Evolutionary conservation across 2,888 invertebrate species (phyloP).

Genomic region (Cordilura impudica): DNA sequence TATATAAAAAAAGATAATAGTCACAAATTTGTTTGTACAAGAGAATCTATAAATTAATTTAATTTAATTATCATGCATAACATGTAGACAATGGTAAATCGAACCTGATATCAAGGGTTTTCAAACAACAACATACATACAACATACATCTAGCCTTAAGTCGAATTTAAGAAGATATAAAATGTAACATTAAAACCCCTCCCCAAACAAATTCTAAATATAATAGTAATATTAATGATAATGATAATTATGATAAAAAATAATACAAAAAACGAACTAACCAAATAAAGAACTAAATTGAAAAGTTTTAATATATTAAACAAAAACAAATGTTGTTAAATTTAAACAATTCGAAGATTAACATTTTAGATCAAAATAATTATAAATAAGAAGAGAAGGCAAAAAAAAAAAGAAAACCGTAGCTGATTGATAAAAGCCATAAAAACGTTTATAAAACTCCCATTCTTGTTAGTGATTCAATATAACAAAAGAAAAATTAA

Average conservation of each 20-base stretch:
- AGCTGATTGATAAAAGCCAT: conserved; percentile 55
- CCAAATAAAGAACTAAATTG: conserved; percentile 53
- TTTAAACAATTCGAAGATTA: conserved; percentile 54
- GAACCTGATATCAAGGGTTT: conserved; percentile 42
- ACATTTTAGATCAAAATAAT: conserved; percentile 64
- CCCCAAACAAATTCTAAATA: conserved; percentile 35
- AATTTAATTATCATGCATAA: not conserved
- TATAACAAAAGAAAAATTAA: conserved; percentile 34
- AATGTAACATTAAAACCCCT: conserved; percentile 43
- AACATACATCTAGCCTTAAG: conserved; percentile 49
- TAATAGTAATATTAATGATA: conserved; percentile 3
- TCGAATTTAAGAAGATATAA: conserved; percentile 48
- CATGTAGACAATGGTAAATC: conserved; percentile 38
- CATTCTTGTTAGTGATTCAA: conserved; percentile 61
- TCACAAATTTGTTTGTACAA: not conserved
- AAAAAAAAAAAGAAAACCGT: conserved; percentile 65
- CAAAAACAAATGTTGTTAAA: conserved; percentile 53
- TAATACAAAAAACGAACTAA: conserved; percentile 23
- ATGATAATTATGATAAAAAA: not conserved
- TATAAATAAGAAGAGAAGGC: conserved; percentile 30
- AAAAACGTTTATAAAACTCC: conserved; percentile 55
- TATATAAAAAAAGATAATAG: conserved; percentile 3
- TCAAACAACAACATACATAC: conserved; percentile 24
- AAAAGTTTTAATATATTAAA: conserved; percentile 48
- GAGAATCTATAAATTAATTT: not conserved